These are phyloP conservation scores for Amphimedon queenslandica DNA, from an alignment of 37 sponge, comb jelly and placozoan genomes.

Conservation along the genomic window DNA sequence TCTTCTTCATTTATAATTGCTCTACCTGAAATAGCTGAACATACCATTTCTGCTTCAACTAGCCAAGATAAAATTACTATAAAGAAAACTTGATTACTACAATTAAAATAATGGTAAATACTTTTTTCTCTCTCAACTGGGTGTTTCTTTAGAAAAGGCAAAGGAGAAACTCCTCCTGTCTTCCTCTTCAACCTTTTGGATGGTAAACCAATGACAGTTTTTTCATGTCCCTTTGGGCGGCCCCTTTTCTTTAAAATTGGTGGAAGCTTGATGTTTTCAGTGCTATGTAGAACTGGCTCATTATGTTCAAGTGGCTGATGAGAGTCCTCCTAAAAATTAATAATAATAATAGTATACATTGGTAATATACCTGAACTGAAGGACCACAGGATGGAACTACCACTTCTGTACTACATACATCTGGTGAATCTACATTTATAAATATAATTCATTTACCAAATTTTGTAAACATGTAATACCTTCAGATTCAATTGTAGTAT, in stretches of 20 bases:
- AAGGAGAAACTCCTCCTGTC: not conserved
- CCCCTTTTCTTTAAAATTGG: not conserved
- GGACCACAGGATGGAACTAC: not conserved
- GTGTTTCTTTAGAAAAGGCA: not conserved
- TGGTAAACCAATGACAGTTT: not conserved
- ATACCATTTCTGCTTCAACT: no score
- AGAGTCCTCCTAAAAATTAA: not conserved
- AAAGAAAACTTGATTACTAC: no score
- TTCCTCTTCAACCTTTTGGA: not conserved
- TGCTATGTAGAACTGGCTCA: constrained; percentile 1
- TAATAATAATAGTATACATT: not conserved
- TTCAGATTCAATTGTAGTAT: not conserved
- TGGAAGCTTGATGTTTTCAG: not conserved
- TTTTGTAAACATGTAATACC: no score
- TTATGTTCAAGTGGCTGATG: not conserved
- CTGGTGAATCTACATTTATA: not conserved
- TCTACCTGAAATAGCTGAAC: no score
- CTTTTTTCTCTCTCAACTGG: not conserved
- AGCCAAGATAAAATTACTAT: no score
- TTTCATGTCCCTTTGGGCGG: not conserved
- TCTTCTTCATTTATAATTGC: no score
- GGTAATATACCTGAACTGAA: not conserved
- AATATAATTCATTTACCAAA: no score
- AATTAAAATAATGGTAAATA: no score
- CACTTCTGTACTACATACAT: not conserved